Evolutionary conservation across 2,113 vertebrate genomes (phyloP).

Genomic region (Cisticola juncidis): DNA sequence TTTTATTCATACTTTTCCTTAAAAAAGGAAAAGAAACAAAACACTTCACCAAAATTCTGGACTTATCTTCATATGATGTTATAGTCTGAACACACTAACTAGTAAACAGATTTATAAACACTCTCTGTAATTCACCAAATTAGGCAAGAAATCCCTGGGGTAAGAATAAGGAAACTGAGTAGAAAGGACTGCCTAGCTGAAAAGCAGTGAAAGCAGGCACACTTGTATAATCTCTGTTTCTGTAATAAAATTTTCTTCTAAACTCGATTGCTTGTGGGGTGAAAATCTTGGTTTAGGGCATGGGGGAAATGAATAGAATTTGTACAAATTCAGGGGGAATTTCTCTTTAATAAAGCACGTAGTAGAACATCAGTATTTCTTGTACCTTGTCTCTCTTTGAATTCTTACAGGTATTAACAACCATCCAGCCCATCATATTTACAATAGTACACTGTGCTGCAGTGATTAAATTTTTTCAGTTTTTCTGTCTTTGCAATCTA

Average conservation of each 20-base stretch:
- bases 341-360: neutral
- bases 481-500: neutral
- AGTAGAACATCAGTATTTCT: neutral
- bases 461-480: neutral
- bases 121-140: neutral
- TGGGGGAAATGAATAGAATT: neutral
- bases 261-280: neutral
- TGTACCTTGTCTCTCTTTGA: neutral
- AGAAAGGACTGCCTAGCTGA: neutral
- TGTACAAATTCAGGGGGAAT: neutral
- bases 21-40: neutral
- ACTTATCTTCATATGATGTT: neutral
- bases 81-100: neutral
- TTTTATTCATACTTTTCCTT: neutral
- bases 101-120: neutral
- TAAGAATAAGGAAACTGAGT: neutral
- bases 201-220: rapidly evolving
- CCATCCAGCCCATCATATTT: neutral
- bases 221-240: neutral
- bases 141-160: neutral
- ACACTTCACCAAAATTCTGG: neutral
- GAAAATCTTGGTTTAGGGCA: neutral
- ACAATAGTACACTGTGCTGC: neutral
- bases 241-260: neutral
- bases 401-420: neutral